These are phyloP conservation scores for Drosophila setosimentum DNA, from an alignment of 2,888 invertebrate species.

Conservation along the genomic window DNA sequence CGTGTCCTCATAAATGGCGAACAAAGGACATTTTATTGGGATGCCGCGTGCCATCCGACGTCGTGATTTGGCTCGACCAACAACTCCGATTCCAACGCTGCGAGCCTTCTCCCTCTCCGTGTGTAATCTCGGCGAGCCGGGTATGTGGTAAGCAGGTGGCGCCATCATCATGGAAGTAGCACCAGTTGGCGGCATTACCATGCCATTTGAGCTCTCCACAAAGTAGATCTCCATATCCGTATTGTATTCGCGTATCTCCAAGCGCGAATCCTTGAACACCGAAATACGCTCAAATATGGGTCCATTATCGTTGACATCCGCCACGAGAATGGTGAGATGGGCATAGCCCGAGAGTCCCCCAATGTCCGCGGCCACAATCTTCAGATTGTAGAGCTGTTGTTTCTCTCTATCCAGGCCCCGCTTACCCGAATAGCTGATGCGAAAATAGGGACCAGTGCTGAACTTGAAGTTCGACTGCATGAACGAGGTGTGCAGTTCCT, in stretches of 20 bases:
- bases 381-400: slow-evolving; percentile 88
- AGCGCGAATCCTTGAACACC: slow-evolving; percentile 89
- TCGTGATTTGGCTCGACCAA: slow-evolving; percentile 62
- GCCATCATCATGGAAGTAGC: slow-evolving; percentile 67
- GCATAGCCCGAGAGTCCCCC: slow-evolving; percentile 92
- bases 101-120: slow-evolving; percentile 45
- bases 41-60: slow-evolving; percentile 62
- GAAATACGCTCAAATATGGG: slow-evolving; percentile 90
- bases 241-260: slow-evolving; percentile 88
- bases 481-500: slow-evolving; percentile 83
- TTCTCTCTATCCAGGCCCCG: slow-evolving; percentile 90
- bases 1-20: slow-evolving; percentile 90
- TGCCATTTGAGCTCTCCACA: slow-evolving; percentile 78
- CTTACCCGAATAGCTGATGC: slow-evolving; percentile 81
- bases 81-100: slow-evolving; percentile 15
- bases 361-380: slow-evolving; percentile 91
- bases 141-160: slow-evolving; percentile 80
- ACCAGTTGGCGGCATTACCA: slow-evolving; percentile 52
- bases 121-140: slow-evolving; percentile 82
- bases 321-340: slow-evolving; percentile 89
- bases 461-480: slow-evolving; percentile 80
- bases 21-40: slow-evolving; percentile 86
- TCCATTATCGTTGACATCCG: slow-evolving; percentile 93
- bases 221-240: slow-evolving; percentile 86
- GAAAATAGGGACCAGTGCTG: slow-evolving; percentile 80